Base-by-base conservation (phyloP, 35 echinoderm and acorn worm genomes). In the Heliocidaris erythrogramma region DNA sequence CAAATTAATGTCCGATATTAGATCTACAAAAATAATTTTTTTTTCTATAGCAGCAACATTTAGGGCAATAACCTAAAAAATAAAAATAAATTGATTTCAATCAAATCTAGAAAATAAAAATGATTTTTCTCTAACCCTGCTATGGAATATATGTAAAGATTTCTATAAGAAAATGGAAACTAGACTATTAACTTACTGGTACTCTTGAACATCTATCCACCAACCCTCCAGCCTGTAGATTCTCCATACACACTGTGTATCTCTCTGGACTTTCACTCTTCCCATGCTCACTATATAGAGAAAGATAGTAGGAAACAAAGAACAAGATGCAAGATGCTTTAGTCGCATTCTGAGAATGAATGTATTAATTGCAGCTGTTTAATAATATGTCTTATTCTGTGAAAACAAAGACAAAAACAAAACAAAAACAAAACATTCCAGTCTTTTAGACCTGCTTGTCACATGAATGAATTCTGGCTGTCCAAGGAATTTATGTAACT, bases 201-300 rank as follows among this genome's bases (percentile, higher is more conserved):
- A 92, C 91, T 92, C 29, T 13, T 30, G 21, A 4, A 48, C 91
- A 92, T 92, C 91, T 92, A 48, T 92, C 49, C 14, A 92, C 48
- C 31, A 92, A n/a, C 14, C 91, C 91, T 59, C 49, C 48, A 13
- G 13, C 91, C 32, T 92, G 48, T 21, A 92, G 49, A 24, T 48
- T 92, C 48, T 92, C 48, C 48, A 92, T 92, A 29, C 91, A 92
- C 18, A 50, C 91, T 52, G 91, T 59, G 2, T 21, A 59, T 52
- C 91, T 52, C 48, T 92, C 91, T 30, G 91, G 91, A 48, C 91
- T 59, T 59, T 92, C 91, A 48, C 31, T 48, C 91, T 92, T 30
- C 49, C 91, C 91, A 92, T 92, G 91, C 48, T 92, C 48, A 48
- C 91, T 92, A 92, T 13, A 17, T 13, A 59, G 48, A 42, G 6